A percentile compares a stretch with the other conserved stretches of the same genome.
These are phyloP conservation scores for Amiota mariae DNA, from an alignment of 2,888 invertebrate genomes.

Conservation along the genomic window DNA sequence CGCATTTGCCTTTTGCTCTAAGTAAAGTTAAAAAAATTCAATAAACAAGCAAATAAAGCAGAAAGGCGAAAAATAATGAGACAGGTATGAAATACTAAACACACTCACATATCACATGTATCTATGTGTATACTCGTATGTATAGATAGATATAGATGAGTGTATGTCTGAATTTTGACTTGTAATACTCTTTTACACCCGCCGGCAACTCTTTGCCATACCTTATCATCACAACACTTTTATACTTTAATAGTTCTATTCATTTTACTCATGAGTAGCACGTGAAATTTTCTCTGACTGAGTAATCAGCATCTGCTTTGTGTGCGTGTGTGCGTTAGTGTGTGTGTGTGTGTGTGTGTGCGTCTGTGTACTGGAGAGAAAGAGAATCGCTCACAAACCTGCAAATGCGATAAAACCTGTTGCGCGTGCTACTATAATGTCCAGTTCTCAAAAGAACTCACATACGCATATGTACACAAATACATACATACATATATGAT, in stretches of 20 bases:
- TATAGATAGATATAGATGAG: background rate
- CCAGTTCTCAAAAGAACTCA: slow-evolving; percentile 33
- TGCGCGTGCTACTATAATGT: slow-evolving; percentile 37
- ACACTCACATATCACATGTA: background rate
- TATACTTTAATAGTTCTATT: background rate
- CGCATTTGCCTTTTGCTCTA: slow-evolving; percentile 1
- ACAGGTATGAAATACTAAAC: slow-evolving; percentile 16
- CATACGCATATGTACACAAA: slow-evolving; percentile 32
- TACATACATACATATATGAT: slow-evolving; percentile 45
- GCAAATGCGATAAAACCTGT: slow-evolving; percentile 6
- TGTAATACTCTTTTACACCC: background rate
- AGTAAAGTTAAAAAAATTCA: slow-evolving; percentile 9
- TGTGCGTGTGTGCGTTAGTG: slow-evolving; percentile 2
- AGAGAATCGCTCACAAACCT: slow-evolving; percentile 25
- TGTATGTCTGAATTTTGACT: background rate
- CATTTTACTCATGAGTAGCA: background rate
- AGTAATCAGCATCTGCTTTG: background rate
- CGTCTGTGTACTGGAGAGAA: background rate
- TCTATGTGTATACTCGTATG: background rate
- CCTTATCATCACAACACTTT: background rate
- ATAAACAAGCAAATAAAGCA: slow-evolving; percentile 18
- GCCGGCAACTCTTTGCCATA: background rate
- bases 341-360: slow-evolving; percentile 1
- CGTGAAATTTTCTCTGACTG: slow-evolving; percentile 1
- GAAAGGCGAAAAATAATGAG: slow-evolving; percentile 14